Base-by-base conservation (phyloP, 2,888 invertebrate genomes). In the Conchocele bisecta region DNA sequence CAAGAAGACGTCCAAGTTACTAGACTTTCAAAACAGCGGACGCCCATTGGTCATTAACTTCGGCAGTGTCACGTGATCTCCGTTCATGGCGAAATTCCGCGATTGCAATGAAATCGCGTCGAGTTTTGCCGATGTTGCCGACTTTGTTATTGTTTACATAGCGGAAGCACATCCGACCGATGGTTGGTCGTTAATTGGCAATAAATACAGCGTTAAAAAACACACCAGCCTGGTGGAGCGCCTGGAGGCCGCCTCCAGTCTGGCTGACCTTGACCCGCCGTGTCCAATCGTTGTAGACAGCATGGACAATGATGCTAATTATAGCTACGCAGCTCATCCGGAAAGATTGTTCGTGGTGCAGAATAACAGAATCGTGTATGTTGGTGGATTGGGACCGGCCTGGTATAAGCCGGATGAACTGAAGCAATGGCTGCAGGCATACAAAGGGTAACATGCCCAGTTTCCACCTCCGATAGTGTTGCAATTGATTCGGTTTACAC, bases 161-260 rank as follows among this genome's bases (percentile, higher is more conserved):
- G 82, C 83, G 44, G 86, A 86, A 65, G 85, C 86, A 11, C 86
- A 86, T 65, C 81, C 86, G 0, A 20, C 65, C 9, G 85, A 86
- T 41, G 86, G 83, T 17, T 86, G 86, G 86, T 65, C 69, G 39
- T n/a, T n/a, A n/a, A 83, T 86, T 73, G 35, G 33, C 22, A 75
- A 75, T 46, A 79, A 82, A 57, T 67, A 75, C 44, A 33, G 75
- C 13, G 73, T 84, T 2, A 50, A 65, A 28, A 11, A 31, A 9
- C 86, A 86, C 58, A 64, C 48, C 37, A 58, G 37, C 13, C 31
- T 83, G 15, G 44, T 61, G 7, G 83, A 84, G 7, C 59, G 87
- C 15, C 24, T 84, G 9, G 33, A 51, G 15, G 85, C 87, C 4
- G 83, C 85, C 3, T 29, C 51, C 17, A 39, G 41, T 2, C 57